These are phyloP conservation scores for Hoplostethus atlanticus DNA, from an alignment of 2,797 vertebrate genomes.

Conservation along the genomic window DNA sequence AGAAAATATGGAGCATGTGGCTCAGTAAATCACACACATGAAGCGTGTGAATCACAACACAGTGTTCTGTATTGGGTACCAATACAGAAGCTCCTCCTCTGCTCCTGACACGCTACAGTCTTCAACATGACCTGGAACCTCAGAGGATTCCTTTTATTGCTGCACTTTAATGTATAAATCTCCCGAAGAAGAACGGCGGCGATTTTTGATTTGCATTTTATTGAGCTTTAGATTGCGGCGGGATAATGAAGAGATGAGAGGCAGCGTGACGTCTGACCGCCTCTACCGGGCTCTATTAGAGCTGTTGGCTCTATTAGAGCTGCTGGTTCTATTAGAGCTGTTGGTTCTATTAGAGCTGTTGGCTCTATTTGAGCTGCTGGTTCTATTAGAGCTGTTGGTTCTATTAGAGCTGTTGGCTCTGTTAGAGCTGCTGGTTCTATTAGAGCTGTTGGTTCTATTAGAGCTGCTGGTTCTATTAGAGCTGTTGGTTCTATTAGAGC, in stretches of 20 bases:
- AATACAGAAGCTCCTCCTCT: slow-evolving; percentile 59
- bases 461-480: too few species aligned
- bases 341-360: too few species aligned
- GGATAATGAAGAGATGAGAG: slow-evolving; percentile 70
- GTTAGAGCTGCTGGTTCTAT: too few species aligned
- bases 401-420: too few species aligned
- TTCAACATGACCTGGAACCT: slow-evolving; percentile 71
- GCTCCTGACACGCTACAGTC: slow-evolving; percentile 69
- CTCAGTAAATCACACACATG: slow-evolving; percentile 52
- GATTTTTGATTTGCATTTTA: slow-evolving; percentile 75
- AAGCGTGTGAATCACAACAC: slow-evolving; percentile 53
- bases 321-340: too few species aligned
- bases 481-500: too few species aligned
- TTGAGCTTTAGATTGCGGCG: slow-evolving; percentile 63
- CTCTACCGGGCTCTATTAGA: too few species aligned
- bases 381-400: too few species aligned
- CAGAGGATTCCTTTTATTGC: slow-evolving; percentile 64
- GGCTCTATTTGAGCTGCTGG: too few species aligned
- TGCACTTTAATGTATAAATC: slow-evolving; percentile 74
- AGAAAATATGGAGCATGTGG: slow-evolving; percentile 47
- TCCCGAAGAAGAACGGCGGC: slow-evolving; percentile 53
- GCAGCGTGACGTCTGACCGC: slow-evolving; percentile 27
- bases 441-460: too few species aligned
- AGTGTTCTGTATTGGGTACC: slow-evolving; percentile 56
- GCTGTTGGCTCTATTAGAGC: too few species aligned